phyloP scores from a whole-genome alignment of 1,140 invertebrate genomes.

The Macrocentrus cingulum region DNA sequence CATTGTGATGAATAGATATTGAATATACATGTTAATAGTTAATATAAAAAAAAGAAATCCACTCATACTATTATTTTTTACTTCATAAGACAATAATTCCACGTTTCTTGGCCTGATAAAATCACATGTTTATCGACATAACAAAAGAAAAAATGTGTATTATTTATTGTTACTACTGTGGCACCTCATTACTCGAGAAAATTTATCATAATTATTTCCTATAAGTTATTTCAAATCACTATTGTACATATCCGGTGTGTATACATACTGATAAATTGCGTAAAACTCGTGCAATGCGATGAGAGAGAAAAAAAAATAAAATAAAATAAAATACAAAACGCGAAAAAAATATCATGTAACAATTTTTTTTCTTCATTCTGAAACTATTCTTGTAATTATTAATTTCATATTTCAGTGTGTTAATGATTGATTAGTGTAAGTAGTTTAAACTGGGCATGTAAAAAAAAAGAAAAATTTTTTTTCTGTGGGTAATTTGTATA shows the following conservation, averaged over 20 bases:
- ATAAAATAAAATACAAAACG: slow-evolving; percentile 12
- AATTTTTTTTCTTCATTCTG: slow-evolving; percentile 10
- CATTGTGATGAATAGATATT: no score
- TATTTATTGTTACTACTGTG: no score
- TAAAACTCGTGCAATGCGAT: slow-evolving; percentile 4
- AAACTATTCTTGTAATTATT: background rate
- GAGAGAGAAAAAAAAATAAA: slow-evolving; percentile 14
- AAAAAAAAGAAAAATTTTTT: background rate
- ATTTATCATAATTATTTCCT: background rate
- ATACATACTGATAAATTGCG: slow-evolving; percentile 25
- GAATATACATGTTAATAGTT: background rate
- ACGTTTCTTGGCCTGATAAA: slow-evolving; percentile 17
- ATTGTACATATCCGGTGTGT: slow-evolving; percentile 43
- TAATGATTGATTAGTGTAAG: background rate
- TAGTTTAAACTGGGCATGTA: background rate
- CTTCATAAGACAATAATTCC: slow-evolving; percentile 26
- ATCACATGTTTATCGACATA: no score
- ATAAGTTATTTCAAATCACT: slow-evolving; percentile 17
- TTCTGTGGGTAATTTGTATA: background rate
- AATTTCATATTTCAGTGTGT: background rate
- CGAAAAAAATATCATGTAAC: no score
- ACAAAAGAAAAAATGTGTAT: background rate
- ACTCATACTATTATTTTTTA: no score
- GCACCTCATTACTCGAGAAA: no score
- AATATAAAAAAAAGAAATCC: background rate